phyloP scores from a whole-genome alignment of 2,888 invertebrate species.

The Dendrolimus pini region DNA sequence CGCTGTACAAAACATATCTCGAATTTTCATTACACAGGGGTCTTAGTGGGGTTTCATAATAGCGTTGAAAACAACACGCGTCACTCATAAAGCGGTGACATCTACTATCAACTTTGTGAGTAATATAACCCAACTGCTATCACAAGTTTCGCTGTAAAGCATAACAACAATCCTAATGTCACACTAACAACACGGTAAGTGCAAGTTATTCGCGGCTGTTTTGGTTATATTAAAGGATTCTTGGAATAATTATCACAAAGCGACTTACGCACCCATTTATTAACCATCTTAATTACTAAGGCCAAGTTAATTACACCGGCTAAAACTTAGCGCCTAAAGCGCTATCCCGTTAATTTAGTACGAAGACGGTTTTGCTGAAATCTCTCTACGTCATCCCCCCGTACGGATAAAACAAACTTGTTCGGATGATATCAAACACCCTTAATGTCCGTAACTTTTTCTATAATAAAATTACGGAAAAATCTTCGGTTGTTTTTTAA shows the following conservation, averaged over 20 bases:
- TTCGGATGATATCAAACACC: constrained; percentile 43
- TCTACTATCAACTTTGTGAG: constrained; percentile 26
- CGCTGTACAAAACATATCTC: neutral
- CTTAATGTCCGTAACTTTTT: constrained; percentile 55
- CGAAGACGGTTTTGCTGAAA: constrained; percentile 44
- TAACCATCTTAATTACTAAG: constrained; percentile 73
- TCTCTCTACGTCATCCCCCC: constrained; percentile 54
- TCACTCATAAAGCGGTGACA: constrained; percentile 24
- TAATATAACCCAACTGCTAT: constrained; percentile 31
- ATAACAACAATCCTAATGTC: constrained; percentile 43
- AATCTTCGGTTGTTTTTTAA: constrained; percentile 55
- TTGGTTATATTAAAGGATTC: constrained; percentile 70
- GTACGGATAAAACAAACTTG: constrained; percentile 46
- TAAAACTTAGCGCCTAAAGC: constrained; percentile 68
- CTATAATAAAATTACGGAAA: constrained; percentile 65
- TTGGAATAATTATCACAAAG: constrained; percentile 67
- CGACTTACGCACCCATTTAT: constrained; percentile 69
- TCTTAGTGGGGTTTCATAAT: constrained; percentile 6
- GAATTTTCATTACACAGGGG: neutral
- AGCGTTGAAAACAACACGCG: constrained; percentile 22
- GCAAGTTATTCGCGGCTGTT: constrained; percentile 54
- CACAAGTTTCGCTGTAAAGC: constrained; percentile 38
- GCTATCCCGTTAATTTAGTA: constrained; percentile 65
- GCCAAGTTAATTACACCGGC: constrained; percentile 66
- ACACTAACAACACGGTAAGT: constrained; percentile 47